Percentiles rank a stretch among this genome's conserved stretches.
These are phyloP conservation scores for Galagoides demidoff DNA, from an alignment of 2,797 vertebrate genomes.

Conservation along the genomic window DNA sequence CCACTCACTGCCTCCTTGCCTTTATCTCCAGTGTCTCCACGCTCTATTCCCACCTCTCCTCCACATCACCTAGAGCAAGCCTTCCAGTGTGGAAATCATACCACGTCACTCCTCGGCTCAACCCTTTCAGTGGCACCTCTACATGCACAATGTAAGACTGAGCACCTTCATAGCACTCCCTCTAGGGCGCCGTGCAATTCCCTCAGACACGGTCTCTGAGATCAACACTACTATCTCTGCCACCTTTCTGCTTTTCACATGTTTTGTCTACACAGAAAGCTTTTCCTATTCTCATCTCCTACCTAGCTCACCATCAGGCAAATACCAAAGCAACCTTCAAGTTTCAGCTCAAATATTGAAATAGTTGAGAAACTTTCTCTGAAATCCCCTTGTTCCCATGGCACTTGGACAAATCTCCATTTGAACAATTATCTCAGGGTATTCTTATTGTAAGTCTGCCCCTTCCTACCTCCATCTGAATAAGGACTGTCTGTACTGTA, in stretches of 20 bases:
- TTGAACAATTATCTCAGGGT: neutral
- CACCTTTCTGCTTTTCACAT: neutral
- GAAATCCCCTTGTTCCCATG: neutral
- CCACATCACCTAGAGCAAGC: neutral
- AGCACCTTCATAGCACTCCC: neutral
- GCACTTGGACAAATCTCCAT: neutral
- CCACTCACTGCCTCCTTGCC: neutral
- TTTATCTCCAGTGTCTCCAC: neutral
- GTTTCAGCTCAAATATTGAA: neutral
- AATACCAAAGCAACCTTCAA: neutral
- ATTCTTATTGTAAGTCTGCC: neutral
- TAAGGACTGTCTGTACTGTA: neutral
- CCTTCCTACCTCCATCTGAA: neutral
- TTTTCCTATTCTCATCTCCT: neutral
- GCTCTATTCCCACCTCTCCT: neutral
- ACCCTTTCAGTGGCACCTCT: neutral
- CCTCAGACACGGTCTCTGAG: neutral
- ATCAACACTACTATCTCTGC: neutral
- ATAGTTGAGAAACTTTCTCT: neutral
- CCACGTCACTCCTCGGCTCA: neutral
- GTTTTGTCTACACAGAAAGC: neutral
- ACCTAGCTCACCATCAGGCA: neutral
- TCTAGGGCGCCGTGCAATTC: neutral
- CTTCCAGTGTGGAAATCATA: neutral
- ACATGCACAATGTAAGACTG: neutral